phyloP scores from a whole-genome alignment of 2,888 invertebrate genomes.

The Ichneumoninae sp. region DNA sequence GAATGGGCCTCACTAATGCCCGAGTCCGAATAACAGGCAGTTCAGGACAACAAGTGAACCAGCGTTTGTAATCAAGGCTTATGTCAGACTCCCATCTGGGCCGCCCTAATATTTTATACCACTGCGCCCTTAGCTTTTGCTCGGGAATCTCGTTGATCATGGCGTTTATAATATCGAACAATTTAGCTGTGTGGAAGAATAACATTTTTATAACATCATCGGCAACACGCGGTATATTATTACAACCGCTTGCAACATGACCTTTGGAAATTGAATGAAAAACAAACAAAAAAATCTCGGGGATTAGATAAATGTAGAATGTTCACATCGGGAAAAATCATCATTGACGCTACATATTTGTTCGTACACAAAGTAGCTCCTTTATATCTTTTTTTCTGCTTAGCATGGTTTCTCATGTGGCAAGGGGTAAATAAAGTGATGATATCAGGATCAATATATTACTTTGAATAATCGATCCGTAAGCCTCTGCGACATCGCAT shows the following conservation, averaged over 20 bases:
- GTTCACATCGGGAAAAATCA: too few relatives aligned
- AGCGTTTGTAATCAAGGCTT: background rate
- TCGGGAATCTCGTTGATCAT: slow-evolving; percentile 49
- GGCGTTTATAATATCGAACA: slow-evolving; percentile 32
- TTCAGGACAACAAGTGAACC: slow-evolving; percentile 38
- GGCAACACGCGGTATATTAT: background rate
- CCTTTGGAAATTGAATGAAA: background rate
- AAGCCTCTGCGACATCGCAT: slow-evolving; percentile 57
- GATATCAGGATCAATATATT: slow-evolving; percentile 9
- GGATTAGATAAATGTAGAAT: too few relatives aligned
- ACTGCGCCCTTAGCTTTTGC: background rate
- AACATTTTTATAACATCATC: background rate
- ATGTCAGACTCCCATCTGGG: background rate
- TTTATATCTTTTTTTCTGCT: too few relatives aligned
- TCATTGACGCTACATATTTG: background rate
- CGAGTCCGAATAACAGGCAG: background rate
- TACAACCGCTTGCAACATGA: background rate
- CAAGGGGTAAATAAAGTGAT: background rate
- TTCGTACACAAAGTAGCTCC: background rate
- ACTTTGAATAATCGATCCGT: slow-evolving; percentile 58
- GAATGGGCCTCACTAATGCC: slow-evolving; percentile 8
- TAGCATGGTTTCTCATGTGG: background rate
- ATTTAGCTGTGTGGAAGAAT: slow-evolving; percentile 40
- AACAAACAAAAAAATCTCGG: background rate
- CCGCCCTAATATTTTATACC: slow-evolving; percentile 27